Evolutionary conservation across 2,888 invertebrate genomes (phyloP).

Genomic region (Agrilus cyanescens): DNA sequence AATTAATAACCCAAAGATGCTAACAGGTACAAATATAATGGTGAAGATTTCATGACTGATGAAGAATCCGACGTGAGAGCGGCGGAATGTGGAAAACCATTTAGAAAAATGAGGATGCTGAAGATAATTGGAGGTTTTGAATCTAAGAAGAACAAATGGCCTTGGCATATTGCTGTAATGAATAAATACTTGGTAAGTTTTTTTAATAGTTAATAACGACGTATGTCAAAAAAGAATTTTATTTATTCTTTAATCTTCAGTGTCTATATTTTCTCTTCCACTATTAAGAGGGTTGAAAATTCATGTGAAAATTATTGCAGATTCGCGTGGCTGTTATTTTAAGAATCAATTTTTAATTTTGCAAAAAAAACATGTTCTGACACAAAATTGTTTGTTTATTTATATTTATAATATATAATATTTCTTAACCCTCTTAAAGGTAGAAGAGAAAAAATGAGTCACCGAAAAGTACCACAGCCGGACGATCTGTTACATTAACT

Average conservation of each 20-base stretch:
- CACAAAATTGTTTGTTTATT: no score
- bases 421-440: no score
- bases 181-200: conserved; percentile 62
- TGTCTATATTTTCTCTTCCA: not conserved
- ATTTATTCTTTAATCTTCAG: not conserved
- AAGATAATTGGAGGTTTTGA: conserved; percentile 81
- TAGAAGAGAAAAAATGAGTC: no score
- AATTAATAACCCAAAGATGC: conserved; percentile 3
- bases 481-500: no score
- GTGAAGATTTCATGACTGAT: conserved; percentile 2
- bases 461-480: no score
- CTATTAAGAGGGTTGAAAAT: no score
- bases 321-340: no score
- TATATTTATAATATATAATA: no score
- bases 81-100: conserved; percentile 7
- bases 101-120: conserved; percentile 39
- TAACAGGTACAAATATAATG: conserved; percentile 9
- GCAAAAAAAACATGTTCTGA: no score
- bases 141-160: conserved; percentile 74
- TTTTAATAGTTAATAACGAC: not conserved
- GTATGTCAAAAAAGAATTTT: not conserved
- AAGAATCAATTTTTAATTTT: no score
- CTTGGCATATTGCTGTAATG: conserved; percentile 88
- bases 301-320: no score
- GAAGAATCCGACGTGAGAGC: conserved; percentile 3